These are phyloP conservation scores for Coluber constrictor DNA, from an alignment of 2,797 vertebrate genomes.

Conservation along the genomic window DNA sequence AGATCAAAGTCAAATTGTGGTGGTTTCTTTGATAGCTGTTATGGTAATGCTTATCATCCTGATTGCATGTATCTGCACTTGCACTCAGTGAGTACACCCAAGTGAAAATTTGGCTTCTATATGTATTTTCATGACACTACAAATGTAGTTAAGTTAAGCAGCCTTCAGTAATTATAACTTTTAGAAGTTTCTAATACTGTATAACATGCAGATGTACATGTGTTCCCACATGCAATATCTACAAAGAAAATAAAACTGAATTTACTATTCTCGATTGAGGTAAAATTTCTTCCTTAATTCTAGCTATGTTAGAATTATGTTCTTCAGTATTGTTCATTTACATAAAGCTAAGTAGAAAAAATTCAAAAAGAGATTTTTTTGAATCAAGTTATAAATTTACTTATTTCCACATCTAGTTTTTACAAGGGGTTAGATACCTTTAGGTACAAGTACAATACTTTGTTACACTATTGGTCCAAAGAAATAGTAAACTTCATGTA, in stretches of 20 bases:
- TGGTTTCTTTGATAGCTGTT: slow-evolving; percentile 70
- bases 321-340: background rate
- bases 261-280: background rate
- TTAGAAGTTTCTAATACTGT: background rate
- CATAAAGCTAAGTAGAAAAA: background rate
- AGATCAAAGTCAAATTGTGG: slow-evolving; percentile 71
- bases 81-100: slow-evolving; percentile 76
- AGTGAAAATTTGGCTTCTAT: background rate
- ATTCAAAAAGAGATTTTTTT: background rate
- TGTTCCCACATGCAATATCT: background rate
- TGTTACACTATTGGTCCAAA: background rate
- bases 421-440: background rate
- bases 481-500: background rate
- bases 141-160: background rate
- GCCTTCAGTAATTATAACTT: background rate
- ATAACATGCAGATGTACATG: background rate
- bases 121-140: background rate
- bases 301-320: background rate
- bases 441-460: background rate
- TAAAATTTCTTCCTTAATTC: background rate
- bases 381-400: background rate
- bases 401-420: background rate
- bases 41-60: slow-evolving; percentile 77
- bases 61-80: slow-evolving; percentile 76
- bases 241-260: background rate